A percentile compares a stretch with the other conserved stretches of the same genome.
Conservation (phyloP, 2,797 vertebrate genomes). For the Enteromius afrohamiltoni region DNA sequence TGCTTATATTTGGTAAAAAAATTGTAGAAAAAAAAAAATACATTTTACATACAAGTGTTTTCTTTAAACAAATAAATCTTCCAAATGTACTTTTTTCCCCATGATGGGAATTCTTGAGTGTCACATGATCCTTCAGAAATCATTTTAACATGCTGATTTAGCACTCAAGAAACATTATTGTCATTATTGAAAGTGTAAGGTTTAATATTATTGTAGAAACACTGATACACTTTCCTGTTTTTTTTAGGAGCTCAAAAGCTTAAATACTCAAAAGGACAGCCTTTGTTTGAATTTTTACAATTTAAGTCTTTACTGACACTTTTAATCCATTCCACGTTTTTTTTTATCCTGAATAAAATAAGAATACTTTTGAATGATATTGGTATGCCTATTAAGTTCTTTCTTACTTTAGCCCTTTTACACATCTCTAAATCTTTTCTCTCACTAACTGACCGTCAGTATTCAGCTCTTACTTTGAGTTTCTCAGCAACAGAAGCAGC, state of each 20-base stretch:
- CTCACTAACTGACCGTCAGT: background rate
- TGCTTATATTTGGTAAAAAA: background rate
- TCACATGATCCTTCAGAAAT: background rate
- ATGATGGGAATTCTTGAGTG: background rate
- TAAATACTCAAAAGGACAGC: background rate
- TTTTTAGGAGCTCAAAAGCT: background rate
- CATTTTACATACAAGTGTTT: background rate
- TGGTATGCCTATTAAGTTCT: no score
- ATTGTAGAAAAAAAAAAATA: background rate
- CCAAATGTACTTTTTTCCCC: background rate
- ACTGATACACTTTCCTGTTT: no score
- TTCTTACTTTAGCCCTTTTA: background rate
- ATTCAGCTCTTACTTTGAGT: slow-evolving; percentile 64
- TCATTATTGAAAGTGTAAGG: background rate
- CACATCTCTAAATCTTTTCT: slow-evolving; percentile 3
- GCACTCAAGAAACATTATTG: background rate
- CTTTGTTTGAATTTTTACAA: no score
- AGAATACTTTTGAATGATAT: background rate
- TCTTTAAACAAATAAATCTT: background rate
- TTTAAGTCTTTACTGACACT: background rate
- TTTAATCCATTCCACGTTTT: background rate
- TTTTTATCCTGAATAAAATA: background rate
- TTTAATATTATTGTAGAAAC: background rate
- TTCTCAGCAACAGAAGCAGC: slow-evolving; percentile 33
- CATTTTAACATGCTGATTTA: background rate